Evolutionary conservation across 2,888 invertebrate species (phyloP).

Genomic region (Chrysotoxum bicinctum): DNA sequence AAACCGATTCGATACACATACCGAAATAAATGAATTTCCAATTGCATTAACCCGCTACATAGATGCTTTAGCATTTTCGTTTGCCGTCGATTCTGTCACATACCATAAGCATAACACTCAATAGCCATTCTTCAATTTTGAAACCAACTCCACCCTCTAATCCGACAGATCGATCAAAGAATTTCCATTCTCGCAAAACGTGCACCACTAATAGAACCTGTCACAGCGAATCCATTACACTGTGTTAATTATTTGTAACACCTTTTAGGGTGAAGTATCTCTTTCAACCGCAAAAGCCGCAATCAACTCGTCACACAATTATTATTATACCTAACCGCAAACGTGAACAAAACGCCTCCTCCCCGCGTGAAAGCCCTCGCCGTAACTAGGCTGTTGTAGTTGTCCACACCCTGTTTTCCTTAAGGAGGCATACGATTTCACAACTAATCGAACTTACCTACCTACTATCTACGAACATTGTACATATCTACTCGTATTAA

Average conservation of each 20-base stretch:
- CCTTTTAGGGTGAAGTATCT: slow-evolving; percentile 72
- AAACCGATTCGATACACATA: no score
- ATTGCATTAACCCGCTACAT: no score
- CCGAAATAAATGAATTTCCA: no score
- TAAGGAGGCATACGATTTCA: slow-evolving; percentile 52
- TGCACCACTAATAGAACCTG: slow-evolving; percentile 61
- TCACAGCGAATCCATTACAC: slow-evolving; percentile 66
- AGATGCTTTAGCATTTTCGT: no score
- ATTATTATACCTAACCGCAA: slow-evolving; percentile 50
- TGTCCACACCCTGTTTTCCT: slow-evolving; percentile 25
- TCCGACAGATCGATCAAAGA: slow-evolving; percentile 52
- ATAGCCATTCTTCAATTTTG: not conserved
- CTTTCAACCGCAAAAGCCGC: slow-evolving; percentile 61
- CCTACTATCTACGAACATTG: not conserved
- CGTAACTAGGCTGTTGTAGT: not conserved
- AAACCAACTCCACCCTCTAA: slow-evolving; percentile 60
- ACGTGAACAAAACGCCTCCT: slow-evolving; percentile 34
- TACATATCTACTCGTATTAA: not conserved
- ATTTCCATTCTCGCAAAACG: slow-evolving; percentile 59
- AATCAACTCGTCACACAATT: slow-evolving; percentile 63
- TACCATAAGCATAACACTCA: slow-evolving; percentile 47
- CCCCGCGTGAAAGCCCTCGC: not conserved
- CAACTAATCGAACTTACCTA: slow-evolving; percentile 2
- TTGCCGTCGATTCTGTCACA: slow-evolving; percentile 40
- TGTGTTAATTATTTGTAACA: slow-evolving; percentile 71